A percentile compares a stretch with the other conserved stretches of the same genome.
phyloP scores from a whole-genome alignment of 2,113 vertebrate genomes.

The Onychostoma macrolepis region DNA sequence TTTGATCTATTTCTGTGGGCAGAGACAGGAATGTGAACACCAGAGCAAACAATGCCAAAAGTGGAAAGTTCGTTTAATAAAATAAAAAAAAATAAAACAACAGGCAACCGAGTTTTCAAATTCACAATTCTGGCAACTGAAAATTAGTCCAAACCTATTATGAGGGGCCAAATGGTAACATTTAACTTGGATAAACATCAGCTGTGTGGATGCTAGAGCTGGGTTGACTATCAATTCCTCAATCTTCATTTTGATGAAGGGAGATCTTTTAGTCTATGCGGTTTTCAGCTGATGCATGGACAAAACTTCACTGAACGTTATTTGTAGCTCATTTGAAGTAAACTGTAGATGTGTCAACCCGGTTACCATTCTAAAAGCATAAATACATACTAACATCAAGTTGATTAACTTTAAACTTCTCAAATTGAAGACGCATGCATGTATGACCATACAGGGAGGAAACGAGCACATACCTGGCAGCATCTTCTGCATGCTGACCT shows the following conservation, averaged over 20 bases:
- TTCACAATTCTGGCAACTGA: not conserved
- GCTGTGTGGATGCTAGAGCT: not conserved
- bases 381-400: not conserved
- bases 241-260: not conserved
- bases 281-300: not conserved
- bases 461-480: slow-evolving; percentile 83
- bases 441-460: not conserved
- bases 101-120: not conserved
- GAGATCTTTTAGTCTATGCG: not conserved
- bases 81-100: too few relatives aligned
- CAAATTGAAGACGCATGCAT: not conserved
- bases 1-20: slow-evolving; percentile 95
- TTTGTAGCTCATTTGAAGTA: too few relatives aligned
- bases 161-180: not conserved
- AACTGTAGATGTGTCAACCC: not conserved
- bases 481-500: slow-evolving; percentile 99
- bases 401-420: not conserved
- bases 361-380: not conserved
- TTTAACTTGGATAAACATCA: not conserved
- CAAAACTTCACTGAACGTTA: too few relatives aligned
- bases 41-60: not conserved
- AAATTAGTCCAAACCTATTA: not conserved
- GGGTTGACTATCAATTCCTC: not conserved
- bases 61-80: too few relatives aligned
- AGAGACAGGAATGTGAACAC: not conserved